These are phyloP conservation scores for Apteryx owenii DNA, from an alignment of 2,113 vertebrate species.

Conservation along the genomic window DNA sequence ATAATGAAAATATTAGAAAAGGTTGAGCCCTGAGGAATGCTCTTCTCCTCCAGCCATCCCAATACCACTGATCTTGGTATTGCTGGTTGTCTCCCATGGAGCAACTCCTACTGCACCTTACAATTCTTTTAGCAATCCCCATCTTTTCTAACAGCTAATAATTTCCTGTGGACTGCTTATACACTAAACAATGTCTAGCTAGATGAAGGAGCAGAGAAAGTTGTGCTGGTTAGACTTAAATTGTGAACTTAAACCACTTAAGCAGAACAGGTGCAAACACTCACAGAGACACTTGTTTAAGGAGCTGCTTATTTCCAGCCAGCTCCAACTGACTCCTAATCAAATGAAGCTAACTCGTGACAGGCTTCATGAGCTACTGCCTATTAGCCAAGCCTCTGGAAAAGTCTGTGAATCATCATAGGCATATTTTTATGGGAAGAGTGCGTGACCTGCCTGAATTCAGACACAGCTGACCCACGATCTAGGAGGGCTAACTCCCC, in stretches of 20 bases:
- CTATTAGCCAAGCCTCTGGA: not conserved
- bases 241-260: not conserved
- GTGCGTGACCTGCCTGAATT: accelerated
- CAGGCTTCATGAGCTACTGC: not conserved
- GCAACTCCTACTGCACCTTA: not conserved
- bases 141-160: not conserved
- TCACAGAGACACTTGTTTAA: not conserved
- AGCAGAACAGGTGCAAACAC: not conserved
- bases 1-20: not conserved
- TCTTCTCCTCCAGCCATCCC: not conserved
- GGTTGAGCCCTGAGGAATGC: not conserved
- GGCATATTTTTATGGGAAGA: not conserved
- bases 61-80: accelerated
- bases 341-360: not conserved
- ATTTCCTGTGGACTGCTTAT: not conserved
- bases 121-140: not conserved
- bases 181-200: not conserved
- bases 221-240: not conserved
- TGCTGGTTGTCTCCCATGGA: not conserved
- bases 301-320: not conserved
- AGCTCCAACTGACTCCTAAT: not conserved
- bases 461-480: not conserved
- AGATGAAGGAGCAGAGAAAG: not conserved
- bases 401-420: not conserved
- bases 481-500: not conserved